These are phyloP conservation scores for Eretmocerus hayati DNA, from an alignment of 2,888 invertebrate species.

Conservation along the genomic window DNA sequence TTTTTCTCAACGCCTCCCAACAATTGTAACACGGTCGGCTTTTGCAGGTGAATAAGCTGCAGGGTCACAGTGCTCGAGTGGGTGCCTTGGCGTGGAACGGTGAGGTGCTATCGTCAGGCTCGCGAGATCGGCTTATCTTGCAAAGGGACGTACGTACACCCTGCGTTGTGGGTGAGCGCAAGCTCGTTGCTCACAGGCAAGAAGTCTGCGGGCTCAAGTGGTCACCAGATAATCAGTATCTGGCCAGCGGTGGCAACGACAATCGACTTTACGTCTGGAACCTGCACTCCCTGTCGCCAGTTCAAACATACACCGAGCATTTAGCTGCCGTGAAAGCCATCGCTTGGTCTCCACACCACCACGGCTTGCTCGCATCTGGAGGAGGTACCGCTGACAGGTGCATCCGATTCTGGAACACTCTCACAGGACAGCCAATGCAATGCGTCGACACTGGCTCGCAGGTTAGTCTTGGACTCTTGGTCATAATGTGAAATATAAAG, in stretches of 20 bases:
- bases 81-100: conserved; percentile 97
- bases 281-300: conserved; percentile 77
- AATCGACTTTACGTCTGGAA: conserved; percentile 92
- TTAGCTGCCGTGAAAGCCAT: conserved; percentile 97
- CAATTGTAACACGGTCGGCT: too few relatives aligned
- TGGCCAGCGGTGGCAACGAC: conserved; percentile 98
- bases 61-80: conserved; percentile 86
- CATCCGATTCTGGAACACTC: conserved; percentile 96
- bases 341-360: conserved; percentile 99
- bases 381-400: conserved; percentile 99
- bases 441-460: conserved; percentile 96
- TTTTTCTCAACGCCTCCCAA: too few relatives aligned
- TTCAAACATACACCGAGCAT: conserved; percentile 94
- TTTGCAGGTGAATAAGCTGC: conserved; percentile 84
- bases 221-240: conserved; percentile 95
- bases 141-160: conserved; percentile 90
- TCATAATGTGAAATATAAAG: too few relatives aligned
- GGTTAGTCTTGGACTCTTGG: too few relatives aligned
- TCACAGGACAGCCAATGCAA: conserved; percentile 97
- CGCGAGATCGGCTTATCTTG: conserved; percentile 85
- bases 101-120: conserved; percentile 92
- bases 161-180: conserved; percentile 65
- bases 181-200: conserved; percentile 87
- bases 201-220: conserved; percentile 98
- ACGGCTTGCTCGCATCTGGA: conserved; percentile 90